Evolutionary conservation across 64 coral and sea anemone species (phyloP), one percentile per base, ranked within the genome.

Genomic region (Dendrophyllia cribrosa): DNA sequence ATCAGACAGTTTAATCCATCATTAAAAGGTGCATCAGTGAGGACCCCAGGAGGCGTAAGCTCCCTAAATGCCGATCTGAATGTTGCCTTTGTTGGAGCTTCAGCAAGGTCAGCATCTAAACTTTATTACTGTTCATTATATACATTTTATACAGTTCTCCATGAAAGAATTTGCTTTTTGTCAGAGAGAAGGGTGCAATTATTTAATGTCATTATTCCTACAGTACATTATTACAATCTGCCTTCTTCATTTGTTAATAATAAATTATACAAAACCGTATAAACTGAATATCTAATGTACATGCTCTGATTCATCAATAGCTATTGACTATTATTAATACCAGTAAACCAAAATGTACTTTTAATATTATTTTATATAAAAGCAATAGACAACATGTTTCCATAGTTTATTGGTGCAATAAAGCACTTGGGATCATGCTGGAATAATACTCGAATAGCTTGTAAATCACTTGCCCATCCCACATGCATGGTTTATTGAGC

Each of bases 21-120:
- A 47, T 14, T 93, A 15, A 93, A 87, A 86, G 91, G 91, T 47
- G 83, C 75, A 14, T 66, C 70, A 55, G 24, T 13, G n/a, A 70
- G 66, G 43, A 63, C 3, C 2, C 51, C 86, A 59, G 13, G 34
- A 10, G 76, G 21, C 14, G 24, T 48, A 5, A 26, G 20, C 59
- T 3, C 6, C 16, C 47, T 67, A 51, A 34, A 67, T 84, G 44
- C 3, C 22, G 45, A 68, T 84, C 80, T 84, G 10, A 84, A 84
- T 84, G 60, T 84, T 49, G 80, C 80, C 46, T 84, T 84, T 63
- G 15, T 67, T 84, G 80, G 80, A 67, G 80, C 62, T 1, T 84
- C 80, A 21, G 80, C 80, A n/a, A 84, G 62, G 80, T 84, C 4
- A 51, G 58, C 16, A 59, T 69, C 17, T 64, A 64, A 64, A 17